These are phyloP conservation scores for Auanema sp. DNA, from an alignment of 2,888 invertebrate genomes.

Conservation along the genomic window DNA sequence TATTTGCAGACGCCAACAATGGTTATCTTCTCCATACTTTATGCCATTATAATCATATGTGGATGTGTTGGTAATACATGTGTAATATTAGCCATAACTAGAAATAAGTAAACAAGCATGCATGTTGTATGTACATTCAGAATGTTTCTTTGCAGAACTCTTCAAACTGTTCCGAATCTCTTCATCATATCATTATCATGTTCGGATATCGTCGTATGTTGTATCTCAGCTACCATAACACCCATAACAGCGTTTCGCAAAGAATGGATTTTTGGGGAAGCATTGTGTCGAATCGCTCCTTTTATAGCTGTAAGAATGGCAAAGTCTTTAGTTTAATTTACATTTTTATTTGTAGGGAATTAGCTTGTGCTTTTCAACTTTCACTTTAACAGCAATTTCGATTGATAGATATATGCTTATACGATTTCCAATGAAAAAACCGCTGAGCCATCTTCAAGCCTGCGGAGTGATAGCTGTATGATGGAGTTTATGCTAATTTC, in stretches of 20 bases:
- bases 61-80: constrained; percentile 60
- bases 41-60: constrained; percentile 53
- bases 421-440: constrained; percentile 61
- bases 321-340: neutral
- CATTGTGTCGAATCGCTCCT: constrained; percentile 56
- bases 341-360: constrained; percentile 40
- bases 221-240: constrained; percentile 60
- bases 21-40: constrained; percentile 54
- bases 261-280: constrained; percentile 60
- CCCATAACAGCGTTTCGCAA: constrained; percentile 61
- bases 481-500: neutral
- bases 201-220: constrained; percentile 62
- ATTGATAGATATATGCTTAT: constrained; percentile 58
- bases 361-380: constrained; percentile 56
- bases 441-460: constrained; percentile 54
- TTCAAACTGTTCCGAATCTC: constrained; percentile 63
- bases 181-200: constrained; percentile 60
- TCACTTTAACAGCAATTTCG: constrained; percentile 60
- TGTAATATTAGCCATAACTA: constrained; percentile 57
- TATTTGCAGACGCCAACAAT: constrained; percentile 40
- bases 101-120: constrained; percentile 47
- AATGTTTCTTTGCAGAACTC: constrained; percentile 40
- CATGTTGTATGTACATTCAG: neutral
- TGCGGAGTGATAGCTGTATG: constrained; percentile 39
- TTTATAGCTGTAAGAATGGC: constrained; percentile 50